Evolutionary conservation across 2,113 vertebrate species (phyloP).

Genomic region (Tringa solitaria): DNA sequence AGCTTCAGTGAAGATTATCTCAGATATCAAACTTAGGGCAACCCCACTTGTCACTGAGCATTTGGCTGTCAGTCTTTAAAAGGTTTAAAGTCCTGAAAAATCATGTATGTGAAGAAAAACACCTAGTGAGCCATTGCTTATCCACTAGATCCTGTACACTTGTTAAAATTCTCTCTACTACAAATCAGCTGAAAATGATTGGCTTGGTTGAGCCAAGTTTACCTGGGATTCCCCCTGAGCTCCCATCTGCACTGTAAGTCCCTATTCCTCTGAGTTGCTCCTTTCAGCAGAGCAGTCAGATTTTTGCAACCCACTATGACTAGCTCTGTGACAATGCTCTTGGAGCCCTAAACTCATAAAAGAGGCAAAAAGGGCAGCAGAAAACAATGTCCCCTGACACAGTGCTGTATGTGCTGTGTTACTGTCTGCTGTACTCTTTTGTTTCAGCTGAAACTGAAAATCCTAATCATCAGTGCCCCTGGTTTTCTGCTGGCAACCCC

Average conservation of each 20-base stretch:
- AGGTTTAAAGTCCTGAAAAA: background rate
- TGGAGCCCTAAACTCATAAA: background rate
- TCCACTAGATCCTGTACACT: background rate
- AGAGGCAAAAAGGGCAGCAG: background rate
- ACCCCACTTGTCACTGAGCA: background rate
- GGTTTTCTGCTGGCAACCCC: background rate
- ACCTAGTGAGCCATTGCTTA: fast-evolving
- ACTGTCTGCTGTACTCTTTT: background rate
- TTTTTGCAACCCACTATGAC: fast-evolving
- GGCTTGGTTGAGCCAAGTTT: fast-evolving
- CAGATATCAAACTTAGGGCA: background rate
- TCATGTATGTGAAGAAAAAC: background rate
- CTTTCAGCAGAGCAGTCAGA: background rate
- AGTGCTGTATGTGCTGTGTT: background rate
- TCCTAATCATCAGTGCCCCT: background rate
- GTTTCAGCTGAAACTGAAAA: background rate
- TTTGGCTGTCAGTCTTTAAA: background rate
- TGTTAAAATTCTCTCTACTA: background rate
- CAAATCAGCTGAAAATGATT: background rate
- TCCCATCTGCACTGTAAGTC: background rate
- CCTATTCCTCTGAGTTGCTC: background rate
- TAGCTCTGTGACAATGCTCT: fast-evolving
- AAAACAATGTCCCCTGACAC: background rate
- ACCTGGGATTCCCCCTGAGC: fast-evolving
- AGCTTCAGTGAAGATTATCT: background rate